Conservation (phyloP, 2,797 vertebrate genomes). For the Hapalemur alaotrensis region DNA sequence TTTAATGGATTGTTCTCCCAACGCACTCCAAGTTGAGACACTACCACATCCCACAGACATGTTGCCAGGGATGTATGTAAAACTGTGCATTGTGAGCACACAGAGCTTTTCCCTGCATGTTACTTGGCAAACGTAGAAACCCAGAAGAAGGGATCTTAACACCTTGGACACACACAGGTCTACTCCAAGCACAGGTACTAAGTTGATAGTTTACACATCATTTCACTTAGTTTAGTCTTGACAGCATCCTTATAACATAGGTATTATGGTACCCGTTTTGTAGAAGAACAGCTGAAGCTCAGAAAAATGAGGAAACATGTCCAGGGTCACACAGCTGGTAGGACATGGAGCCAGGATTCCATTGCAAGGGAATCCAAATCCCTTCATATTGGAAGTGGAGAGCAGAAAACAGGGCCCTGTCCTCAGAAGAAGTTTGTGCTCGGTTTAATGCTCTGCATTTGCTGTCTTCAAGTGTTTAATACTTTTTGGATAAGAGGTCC, state of each 20-base stretch:
- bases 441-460: neutral
- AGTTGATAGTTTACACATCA: fast-evolving
- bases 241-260: neutral
- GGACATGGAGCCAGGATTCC: neutral
- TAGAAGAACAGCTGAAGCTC: neutral
- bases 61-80: constrained; percentile 3
- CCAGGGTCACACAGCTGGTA: neutral
- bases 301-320: neutral
- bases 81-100: neutral
- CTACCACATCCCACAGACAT: constrained; percentile 45
- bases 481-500: neutral
- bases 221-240: neutral
- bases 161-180: neutral
- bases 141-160: neutral
- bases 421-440: fast-evolving
- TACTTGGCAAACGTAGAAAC: neutral
- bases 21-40: constrained; percentile 53
- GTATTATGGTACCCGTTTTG: neutral
- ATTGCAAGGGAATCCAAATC: neutral
- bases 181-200: neutral
- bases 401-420: neutral
- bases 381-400: neutral
- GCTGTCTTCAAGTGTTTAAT: neutral
- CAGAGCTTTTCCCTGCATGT: neutral
- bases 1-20: constrained; percentile 75